These are phyloP conservation scores for Abramis brama DNA, from an alignment of 2,113 vertebrate genomes.

Conservation along the genomic window DNA sequence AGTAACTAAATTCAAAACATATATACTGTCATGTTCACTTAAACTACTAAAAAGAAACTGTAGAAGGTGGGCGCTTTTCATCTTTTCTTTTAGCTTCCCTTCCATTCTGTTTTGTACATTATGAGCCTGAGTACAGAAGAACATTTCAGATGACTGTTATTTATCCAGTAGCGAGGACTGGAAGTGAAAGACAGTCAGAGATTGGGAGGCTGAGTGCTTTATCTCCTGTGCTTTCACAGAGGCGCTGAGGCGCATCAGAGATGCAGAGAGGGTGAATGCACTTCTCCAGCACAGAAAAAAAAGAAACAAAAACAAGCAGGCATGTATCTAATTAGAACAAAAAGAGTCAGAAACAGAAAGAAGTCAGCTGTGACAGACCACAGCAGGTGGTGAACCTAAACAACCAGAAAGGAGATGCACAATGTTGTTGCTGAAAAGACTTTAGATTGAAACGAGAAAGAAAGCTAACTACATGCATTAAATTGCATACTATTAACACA, in stretches of 20 bases:
- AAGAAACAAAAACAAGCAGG: constrained; percentile 51
- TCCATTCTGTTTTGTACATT: not conserved
- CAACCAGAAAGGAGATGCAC: not conserved
- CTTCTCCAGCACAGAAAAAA: constrained; percentile 60
- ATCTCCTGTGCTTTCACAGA: constrained; percentile 65
- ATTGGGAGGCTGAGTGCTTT: constrained; percentile 70
- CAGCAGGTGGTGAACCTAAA: constrained; percentile 42
- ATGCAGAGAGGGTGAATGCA: constrained; percentile 58
- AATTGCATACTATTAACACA: constrained; percentile 1
- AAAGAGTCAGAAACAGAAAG: constrained; percentile 71
- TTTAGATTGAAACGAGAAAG: not conserved
- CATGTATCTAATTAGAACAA: constrained; percentile 71
- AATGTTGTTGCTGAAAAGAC: not conserved
- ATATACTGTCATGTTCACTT: constrained; percentile 15
- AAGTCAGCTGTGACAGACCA: constrained; percentile 69
- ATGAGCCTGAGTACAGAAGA: constrained; percentile 37
- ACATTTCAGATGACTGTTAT: constrained; percentile 62
- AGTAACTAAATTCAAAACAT: not conserved
- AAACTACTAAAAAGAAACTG: constrained; percentile 25
- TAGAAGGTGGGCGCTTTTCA: constrained; percentile 9
- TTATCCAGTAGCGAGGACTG: constrained; percentile 66
- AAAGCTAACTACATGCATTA: constrained; percentile 16
- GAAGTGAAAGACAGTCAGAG: constrained; percentile 69
- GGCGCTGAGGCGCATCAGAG: constrained; percentile 63
- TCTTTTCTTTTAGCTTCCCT: constrained; percentile 3